Evolutionary conservation across 2,113 vertebrate species (phyloP), one percentile per base, ranked within the genome.

Genomic region (Bothrops jararaca): DNA sequence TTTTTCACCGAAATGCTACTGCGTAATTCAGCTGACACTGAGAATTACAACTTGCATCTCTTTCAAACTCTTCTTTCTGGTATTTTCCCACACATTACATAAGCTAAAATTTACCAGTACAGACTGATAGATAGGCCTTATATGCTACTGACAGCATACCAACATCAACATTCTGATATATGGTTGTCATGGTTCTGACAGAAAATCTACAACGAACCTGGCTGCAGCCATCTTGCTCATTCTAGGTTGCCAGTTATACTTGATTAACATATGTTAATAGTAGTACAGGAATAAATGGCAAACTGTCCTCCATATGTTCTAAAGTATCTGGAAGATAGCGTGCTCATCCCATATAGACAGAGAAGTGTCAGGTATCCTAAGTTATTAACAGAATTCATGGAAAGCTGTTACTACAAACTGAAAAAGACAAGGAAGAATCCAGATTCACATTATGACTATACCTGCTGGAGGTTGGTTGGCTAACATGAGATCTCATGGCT

Each of bases 381-480:
- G 60, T 3, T 6, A 34, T 50, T 23, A 57, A 24, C 69, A 89
- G 18, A 2, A 20, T 12, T 45, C 80, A 20, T 7, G n/a, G 64
- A 58, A 56, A 20, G 26, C 52, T n/a, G 26, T 8, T 80, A 6
- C 13, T 56, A 45, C 48, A 39, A 85, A 50, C 20, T 23, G 86
- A 92, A 23, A 56, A 45, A n/a, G 15, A 5, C n/a, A 90, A 29
- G 45, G n/a, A 85, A 86, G 11, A 24, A 60, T 22, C 50, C 94
- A 92, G 90, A 57, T 29, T 57, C 0, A 1, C 22, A 86, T 3
- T 0, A 7, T 26, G 39, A 58, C n/a, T 26, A 2, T 93, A 97
- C 97, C 97, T 95, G 90, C 95, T 92, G 69, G 91, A 57, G 42
- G 92, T 74, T 0, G 91, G 94, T 56, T 93, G 91, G 87, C 93